These are phyloP conservation scores for Dicycla oo DNA, from an alignment of 2,888 invertebrate genomes.

Conservation along the genomic window DNA sequence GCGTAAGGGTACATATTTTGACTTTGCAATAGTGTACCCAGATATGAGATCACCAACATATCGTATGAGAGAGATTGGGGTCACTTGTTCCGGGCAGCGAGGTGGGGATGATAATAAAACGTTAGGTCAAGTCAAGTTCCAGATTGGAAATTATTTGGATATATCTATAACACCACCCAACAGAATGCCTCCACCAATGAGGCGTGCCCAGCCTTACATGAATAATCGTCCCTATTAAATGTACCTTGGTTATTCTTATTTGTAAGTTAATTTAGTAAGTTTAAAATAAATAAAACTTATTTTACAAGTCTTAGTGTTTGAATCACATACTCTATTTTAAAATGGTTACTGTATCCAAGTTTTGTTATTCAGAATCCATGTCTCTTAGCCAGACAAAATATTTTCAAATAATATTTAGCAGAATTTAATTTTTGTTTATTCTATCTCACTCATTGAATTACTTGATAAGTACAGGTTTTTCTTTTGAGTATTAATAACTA, in stretches of 20 bases:
- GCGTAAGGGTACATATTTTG: constrained; percentile 98
- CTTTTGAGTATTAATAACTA: no score
- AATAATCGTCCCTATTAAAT: constrained; percentile 89
- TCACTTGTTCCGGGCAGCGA: constrained; percentile 97
- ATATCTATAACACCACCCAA: constrained; percentile 97
- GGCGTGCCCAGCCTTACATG: constrained; percentile 92
- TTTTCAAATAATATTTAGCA: no score
- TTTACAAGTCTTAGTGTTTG: constrained; percentile 42
- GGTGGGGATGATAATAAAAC: constrained; percentile 99
- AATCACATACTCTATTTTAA: constrained; percentile 2
- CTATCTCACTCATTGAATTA: background rate
- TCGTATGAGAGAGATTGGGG: constrained; percentile 98
- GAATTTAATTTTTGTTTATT: background rate
- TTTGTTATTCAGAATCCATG: background rate
- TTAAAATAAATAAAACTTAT: constrained; percentile 49
- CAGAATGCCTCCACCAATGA: constrained; percentile 93
- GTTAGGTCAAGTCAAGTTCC: constrained; percentile 95
- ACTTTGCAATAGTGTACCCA: constrained; percentile 97
- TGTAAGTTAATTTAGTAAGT: constrained; percentile 46
- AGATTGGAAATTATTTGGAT: constrained; percentile 99
- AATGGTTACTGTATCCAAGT: background rate
- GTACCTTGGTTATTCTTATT: constrained; percentile 21
- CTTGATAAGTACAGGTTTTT: no score
- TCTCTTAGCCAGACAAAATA: no score
- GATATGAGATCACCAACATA: constrained; percentile 95